These are phyloP conservation scores for Drosophila repleta DNA, from an alignment of 1,140 invertebrate genomes.

Conservation along the genomic window DNA sequence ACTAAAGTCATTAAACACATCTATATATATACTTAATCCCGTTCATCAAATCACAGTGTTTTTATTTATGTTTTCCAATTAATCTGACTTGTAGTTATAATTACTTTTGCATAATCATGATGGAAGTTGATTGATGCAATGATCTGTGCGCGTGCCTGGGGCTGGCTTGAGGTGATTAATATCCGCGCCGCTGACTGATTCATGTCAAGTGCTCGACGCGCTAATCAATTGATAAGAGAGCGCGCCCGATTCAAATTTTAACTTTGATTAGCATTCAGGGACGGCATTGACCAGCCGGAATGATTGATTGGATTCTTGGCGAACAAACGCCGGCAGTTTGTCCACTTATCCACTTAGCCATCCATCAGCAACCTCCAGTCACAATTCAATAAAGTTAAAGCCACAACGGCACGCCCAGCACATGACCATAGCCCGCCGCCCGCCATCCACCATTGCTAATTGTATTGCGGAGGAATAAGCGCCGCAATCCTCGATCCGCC, in stretches of 20 bases:
- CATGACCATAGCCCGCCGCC: conserved; percentile 7
- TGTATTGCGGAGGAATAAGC: conserved; percentile 38
- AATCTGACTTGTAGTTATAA: neutral
- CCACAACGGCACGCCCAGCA: conserved; percentile 36
- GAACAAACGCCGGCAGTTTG: neutral
- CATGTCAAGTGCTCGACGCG: conserved; percentile 9
- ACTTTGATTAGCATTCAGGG: conserved; percentile 28
- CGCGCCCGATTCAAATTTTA: conserved; percentile 19
- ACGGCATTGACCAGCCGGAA: conserved; percentile 2
- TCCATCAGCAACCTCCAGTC: conserved; percentile 32
- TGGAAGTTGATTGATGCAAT: neutral
- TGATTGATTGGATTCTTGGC: conserved; percentile 27
- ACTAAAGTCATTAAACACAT: no score
- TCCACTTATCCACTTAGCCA: conserved; percentile 31
- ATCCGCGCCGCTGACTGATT: conserved; percentile 5
- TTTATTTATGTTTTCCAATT: neutral
- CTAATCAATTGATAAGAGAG: conserved; percentile 11
- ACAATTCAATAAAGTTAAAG: conserved; percentile 48
- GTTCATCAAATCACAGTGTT: neutral
- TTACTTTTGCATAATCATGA: neutral
- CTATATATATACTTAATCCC: no score
- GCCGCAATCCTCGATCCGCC: conserved; percentile 48
- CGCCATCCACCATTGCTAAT: conserved; percentile 45
- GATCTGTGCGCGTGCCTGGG: conserved; percentile 8
- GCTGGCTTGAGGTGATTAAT: conserved; percentile 21